Evolutionary conservation across 2,797 vertebrate species (phyloP).

Genomic region (Rhinogobio ventralis): DNA sequence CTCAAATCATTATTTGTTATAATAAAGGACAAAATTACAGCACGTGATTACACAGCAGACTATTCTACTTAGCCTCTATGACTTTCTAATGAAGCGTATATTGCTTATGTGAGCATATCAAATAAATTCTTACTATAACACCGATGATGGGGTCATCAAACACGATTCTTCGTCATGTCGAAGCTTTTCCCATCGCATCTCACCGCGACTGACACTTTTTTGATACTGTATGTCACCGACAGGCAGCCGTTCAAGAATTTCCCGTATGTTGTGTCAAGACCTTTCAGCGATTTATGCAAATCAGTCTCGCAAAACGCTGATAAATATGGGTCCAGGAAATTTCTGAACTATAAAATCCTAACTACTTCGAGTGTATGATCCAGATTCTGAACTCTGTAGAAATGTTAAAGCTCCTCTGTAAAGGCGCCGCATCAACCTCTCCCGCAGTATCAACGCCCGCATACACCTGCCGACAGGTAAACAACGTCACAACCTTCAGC

Average conservation of each 20-base stretch:
- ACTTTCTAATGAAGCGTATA: neutral
- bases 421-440: neutral
- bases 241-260: neutral
- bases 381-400: neutral
- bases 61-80: neutral
- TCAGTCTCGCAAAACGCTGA: neutral
- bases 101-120: neutral
- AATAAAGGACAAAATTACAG: neutral
- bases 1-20: neutral
- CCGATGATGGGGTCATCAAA: neutral
- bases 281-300: constrained; percentile 26
- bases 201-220: neutral
- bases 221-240: neutral
- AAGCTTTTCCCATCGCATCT: constrained; percentile 3
- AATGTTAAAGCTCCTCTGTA: neutral
- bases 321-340: no score
- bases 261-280: neutral
- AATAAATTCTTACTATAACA: constrained; percentile 8
- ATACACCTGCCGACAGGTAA: constrained; percentile 56
- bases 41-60: neutral
- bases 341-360: neutral
- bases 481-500: constrained; percentile 15
- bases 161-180: neutral
- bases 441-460: neutral
- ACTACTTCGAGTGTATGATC: neutral